Base-by-base conservation (phyloP, 2,888 invertebrate genomes). In the Crocallis elinguaria region DNA sequence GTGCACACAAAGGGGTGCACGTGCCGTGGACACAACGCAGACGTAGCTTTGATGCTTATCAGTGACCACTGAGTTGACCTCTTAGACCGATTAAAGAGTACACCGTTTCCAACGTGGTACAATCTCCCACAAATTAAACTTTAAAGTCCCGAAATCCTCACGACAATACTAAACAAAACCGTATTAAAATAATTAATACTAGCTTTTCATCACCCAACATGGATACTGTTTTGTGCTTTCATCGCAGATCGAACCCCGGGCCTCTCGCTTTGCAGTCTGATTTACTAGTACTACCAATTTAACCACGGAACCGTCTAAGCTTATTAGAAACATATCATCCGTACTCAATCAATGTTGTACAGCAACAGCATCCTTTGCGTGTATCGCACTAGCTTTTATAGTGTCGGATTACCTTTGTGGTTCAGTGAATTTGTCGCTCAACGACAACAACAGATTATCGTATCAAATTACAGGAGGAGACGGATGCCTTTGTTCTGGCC, bases 331-430 rank as follows among this genome's bases (percentile, higher is more conserved):
- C 9, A 25, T 9, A 32, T 14, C 35, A 36, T 44, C 44, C 36
- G 35, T 27, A 44, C 14, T 36, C 2, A 2, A 1, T 9, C 9
- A 25, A 9, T 3, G 9, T 9, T 25, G 9, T 2, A 9, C 2
- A n/a, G 1, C 25, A 33, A 7, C 7, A n/a, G 16, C 43, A 32
- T 29, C 44, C 48, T 29, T 38, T 21, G 8, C 49, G 43, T 49
- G 62, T 62, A 59, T 39, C 62, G 14, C 8, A 27, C 16, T 36
- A 17, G 36, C 62, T 57, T 58, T 60, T 62, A 62, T 59, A 30
- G 57, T 55, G 42, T 62, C 39, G 9, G 45, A 48, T 61, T 42
- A 25, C 46, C 19, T 37, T 30, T 12, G 46, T 14, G 44, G 51
- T 50, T 36, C 23, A 37, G 49, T 12, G 41, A 46, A 52, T 51